These are phyloP conservation scores for Gavia stellata DNA, from an alignment of 2,113 vertebrate genomes.

Conservation along the genomic window DNA sequence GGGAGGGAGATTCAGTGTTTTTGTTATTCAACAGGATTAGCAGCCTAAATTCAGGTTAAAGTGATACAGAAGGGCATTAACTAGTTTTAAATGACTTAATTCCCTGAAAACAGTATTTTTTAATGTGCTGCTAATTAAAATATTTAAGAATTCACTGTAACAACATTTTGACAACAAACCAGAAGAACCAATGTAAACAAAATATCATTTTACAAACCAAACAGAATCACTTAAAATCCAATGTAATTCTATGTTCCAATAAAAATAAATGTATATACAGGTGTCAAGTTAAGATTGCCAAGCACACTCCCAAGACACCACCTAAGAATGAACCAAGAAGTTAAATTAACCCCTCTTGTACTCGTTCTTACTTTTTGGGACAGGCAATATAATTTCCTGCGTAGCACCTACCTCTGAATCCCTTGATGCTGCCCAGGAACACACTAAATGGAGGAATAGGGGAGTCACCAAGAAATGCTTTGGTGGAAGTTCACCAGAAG, in stretches of 20 bases:
- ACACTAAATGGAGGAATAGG: background rate
- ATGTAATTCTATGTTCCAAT: conserved; percentile 27
- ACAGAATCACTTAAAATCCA: conserved; percentile 40
- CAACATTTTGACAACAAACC: conserved; percentile 59
- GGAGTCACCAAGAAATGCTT: background rate
- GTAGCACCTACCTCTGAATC: background rate
- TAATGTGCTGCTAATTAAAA: conserved; percentile 61
- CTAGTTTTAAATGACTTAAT: conserved; percentile 44
- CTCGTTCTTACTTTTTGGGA: background rate
- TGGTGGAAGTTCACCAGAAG: background rate
- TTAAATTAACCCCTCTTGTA: conserved; percentile 29
- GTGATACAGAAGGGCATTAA: conserved; percentile 50
- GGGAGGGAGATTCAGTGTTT: conserved; percentile 43
- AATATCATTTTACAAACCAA: conserved; percentile 57
- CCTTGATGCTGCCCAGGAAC: background rate
- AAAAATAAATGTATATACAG: conserved; percentile 57
- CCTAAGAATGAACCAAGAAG: conserved; percentile 3
- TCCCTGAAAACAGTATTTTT: conserved; percentile 56
- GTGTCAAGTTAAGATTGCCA: conserved; percentile 43
- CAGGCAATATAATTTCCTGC: background rate
- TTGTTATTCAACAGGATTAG: conserved; percentile 62
- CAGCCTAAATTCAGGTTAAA: conserved; percentile 46
- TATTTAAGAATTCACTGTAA: conserved; percentile 53
- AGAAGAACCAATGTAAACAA: conserved; percentile 39
- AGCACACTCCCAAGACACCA: conserved; percentile 11